Base-by-base conservation (phyloP, 2,888 invertebrate species). In the Microplitis deprimator region DNA sequence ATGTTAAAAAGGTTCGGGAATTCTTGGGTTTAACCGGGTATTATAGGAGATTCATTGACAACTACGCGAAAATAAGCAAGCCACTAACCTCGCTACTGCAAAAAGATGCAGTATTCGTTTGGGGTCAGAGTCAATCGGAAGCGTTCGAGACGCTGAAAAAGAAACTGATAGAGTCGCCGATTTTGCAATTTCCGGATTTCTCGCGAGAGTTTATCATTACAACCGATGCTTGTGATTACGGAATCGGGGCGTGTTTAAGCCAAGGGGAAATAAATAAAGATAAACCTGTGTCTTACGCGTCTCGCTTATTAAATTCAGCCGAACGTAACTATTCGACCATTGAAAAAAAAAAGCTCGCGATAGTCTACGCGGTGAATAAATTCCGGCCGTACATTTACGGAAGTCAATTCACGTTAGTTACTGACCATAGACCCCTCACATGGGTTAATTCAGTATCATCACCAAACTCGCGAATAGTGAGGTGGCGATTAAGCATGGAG, bases 381-480 rank as follows among this genome's bases (percentile, higher is more conserved):
- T 73, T 38, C 16, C 73, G 73, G 59, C 59, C 59, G 2, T n/a
- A 59, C 71, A 61, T 85, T 0, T 82, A 82, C 20, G 84, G 84
- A 5, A 72, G 79, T 20, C 70, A 77, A 17, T 59, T 59, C 59
- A 59, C 59, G n/a, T 59, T 8, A 59, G 59, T 59, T 4, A 59
- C 59, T 1, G 59, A 59, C n/a, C 59, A 59, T 59, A 59, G 59
- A 59, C 59, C 59, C n/a, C 59, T 59, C 3, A 59, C 59, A n/a
- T 59, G 59, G 59, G n/a, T 59, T 13, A 59, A 59, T 3, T n/a
- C 59, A 6, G 59, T 59, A 59, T 59, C 4, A 3, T 8, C 59
- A 8, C 59, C 59, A 13, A 59, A 59, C n/a, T 59, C n/a, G 0
- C 59, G 59, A 13, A 59, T 59, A 59, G 59, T 59, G n/a, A 59